These are phyloP conservation scores for Patagioenas fasciata DNA, from an alignment of 2,113 vertebrate species.

Conservation along the genomic window DNA sequence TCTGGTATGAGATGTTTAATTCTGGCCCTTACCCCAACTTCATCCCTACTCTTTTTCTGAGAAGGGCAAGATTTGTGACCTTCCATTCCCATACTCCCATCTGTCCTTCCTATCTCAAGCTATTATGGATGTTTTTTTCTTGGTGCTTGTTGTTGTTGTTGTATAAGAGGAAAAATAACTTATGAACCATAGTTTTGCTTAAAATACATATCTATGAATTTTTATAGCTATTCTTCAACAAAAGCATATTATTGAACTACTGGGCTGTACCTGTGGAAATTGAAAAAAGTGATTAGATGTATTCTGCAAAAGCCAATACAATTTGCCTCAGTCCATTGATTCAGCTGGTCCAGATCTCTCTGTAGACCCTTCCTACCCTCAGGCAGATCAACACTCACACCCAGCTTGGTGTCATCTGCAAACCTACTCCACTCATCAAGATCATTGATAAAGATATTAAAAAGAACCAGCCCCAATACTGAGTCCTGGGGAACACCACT, in stretches of 20 bases:
- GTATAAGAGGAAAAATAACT: not conserved
- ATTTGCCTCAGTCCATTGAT: too few species aligned
- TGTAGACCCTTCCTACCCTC: too few species aligned
- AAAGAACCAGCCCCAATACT: too few species aligned
- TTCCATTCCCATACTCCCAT: rapidly evolving
- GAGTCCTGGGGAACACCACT: too few species aligned
- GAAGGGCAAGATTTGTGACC: not conserved
- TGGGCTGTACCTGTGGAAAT: not conserved
- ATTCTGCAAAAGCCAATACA: not conserved
- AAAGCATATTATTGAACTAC: not conserved
- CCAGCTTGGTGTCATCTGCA: too few species aligned
- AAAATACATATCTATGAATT: not conserved
- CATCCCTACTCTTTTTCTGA: not conserved
- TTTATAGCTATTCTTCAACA: not conserved
- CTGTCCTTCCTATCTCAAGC: not conserved
- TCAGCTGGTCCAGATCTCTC: too few species aligned
- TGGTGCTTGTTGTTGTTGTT: not conserved
- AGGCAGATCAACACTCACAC: too few species aligned
- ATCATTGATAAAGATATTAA: too few species aligned
- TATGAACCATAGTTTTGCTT: not conserved
- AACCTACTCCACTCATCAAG: too few species aligned
- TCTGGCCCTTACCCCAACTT: not conserved
- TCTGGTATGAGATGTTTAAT: not conserved
- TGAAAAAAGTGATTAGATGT: not conserved
- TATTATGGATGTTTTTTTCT: not conserved